Evolutionary conservation across 2,113 vertebrate genomes (phyloP), one percentile per base, ranked within the genome.

Genomic region (Neotoma lepida): DNA sequence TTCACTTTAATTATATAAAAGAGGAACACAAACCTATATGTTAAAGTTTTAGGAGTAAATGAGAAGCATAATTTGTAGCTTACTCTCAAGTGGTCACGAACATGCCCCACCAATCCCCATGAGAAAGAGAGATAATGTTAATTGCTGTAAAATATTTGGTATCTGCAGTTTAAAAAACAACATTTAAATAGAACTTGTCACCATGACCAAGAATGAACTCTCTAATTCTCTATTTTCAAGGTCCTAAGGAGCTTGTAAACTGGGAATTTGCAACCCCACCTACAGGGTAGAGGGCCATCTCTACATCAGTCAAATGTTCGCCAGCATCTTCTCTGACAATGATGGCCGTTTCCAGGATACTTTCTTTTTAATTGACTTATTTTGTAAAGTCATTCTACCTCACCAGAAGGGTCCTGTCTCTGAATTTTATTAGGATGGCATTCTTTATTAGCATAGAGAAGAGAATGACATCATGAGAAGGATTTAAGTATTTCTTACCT

Each of bases 401-500:
- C 20, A 63, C 35, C 46, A n/a, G 39, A 49, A 88, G 61, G 64
- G 85, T 82, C 58, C 54, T 70, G 22, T 94, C 92, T 93, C 71
- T 73, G 82, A 51, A 68, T 86, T 93, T 96, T 96, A 88, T 77
- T 77, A 61, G 81, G 70, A 71, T 76, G 81, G 66, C 71, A 82
- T 94, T 94, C 46, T 61, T 90, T 93, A 78, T 90, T 92, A 90
- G 70, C 33, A 77, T 4, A 71, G 80, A 88, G 61, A 91, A 64
- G 89, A 86, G 68, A 91, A 80, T 94, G 94, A 68, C 93, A 93
- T 73, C 94, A 68, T 77, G 39, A 82, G 84, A 80, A 93, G 88
- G 61, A 93, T 94, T 95, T 93, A 95, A 94, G 46, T 92, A 86
- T 97, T 96, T 94, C 86, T 95, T 81, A 94, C 90, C 96, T 96